Evolutionary conservation across 2,797 vertebrate species (phyloP).

Genomic region (Paedocypris micromegethes): DNA sequence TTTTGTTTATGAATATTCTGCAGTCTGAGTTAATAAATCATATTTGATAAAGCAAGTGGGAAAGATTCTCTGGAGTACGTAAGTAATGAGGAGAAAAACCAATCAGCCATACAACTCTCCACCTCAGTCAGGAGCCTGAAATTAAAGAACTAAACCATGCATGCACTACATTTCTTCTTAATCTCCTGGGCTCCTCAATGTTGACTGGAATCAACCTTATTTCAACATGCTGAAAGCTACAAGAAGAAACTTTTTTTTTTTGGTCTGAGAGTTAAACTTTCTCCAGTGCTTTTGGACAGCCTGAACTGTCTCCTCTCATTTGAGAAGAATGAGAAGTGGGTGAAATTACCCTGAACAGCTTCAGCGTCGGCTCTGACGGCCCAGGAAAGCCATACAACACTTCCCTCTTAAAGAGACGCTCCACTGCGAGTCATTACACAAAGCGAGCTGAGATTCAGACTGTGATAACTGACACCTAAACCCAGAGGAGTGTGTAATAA

Average conservation of each 20-base stretch:
- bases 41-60: slow-evolving; percentile 64
- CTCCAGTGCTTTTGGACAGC: slow-evolving; percentile 31
- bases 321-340: slow-evolving; percentile 23
- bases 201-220: slow-evolving; percentile 57
- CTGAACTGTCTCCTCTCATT: slow-evolving; percentile 25
- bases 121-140: slow-evolving; percentile 69
- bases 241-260: slow-evolving; percentile 31
- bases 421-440: slow-evolving; percentile 15
- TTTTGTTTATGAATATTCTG: slow-evolving; percentile 35
- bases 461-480: slow-evolving; percentile 33
- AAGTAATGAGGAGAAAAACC: slow-evolving; percentile 73
- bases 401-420: slow-evolving; percentile 25
- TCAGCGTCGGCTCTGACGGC: slow-evolving; percentile 30
- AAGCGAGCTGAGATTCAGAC: slow-evolving; percentile 7
- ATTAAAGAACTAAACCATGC: slow-evolving; percentile 70
- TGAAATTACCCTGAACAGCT: slow-evolving; percentile 32
- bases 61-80: slow-evolving; percentile 62
- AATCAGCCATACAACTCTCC: slow-evolving; percentile 61
- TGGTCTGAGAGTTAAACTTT: slow-evolving; percentile 22
- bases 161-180: slow-evolving; percentile 64
- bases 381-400: slow-evolving; percentile 16
- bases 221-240: slow-evolving; percentile 28
- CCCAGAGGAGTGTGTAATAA: slow-evolving; percentile 32
- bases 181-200: slow-evolving; percentile 60
- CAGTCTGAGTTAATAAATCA: slow-evolving; percentile 61